A percentile compares a stretch with the other conserved stretches of the same genome.
phyloP scores from a whole-genome alignment of 2,113 vertebrate species.

The Phocoena sinus region DNA sequence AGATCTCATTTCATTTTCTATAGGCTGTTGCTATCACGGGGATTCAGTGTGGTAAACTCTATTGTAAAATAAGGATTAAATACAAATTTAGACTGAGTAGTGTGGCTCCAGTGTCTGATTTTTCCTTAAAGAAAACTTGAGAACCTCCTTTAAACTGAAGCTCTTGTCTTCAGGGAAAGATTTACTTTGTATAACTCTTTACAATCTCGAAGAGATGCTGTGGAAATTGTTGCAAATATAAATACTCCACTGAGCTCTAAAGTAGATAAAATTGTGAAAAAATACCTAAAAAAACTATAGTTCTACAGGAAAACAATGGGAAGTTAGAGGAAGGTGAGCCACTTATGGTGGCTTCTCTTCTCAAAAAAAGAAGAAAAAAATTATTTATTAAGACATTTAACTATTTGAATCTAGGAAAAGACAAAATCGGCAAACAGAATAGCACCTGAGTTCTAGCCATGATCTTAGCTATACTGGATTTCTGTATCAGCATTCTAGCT shows the following conservation, averaged over 20 bases:
- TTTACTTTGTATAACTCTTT: background rate
- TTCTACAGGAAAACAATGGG: background rate
- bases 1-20: background rate
- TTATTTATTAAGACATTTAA: background rate
- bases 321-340: background rate
- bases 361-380: background rate
- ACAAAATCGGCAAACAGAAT: background rate
- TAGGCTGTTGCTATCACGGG: background rate
- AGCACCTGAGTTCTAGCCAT: background rate
- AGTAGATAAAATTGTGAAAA: background rate
- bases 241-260: background rate
- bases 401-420: background rate
- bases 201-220: background rate
- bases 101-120: background rate
- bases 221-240: background rate
- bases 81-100: background rate
- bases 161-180: background rate
- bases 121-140: conserved; percentile 6
- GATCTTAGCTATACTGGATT: background rate
- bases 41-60: background rate
- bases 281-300: background rate
- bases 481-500: background rate
- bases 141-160: background rate
- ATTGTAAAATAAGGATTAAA: conserved; percentile 19
- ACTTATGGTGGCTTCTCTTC: background rate